Percentiles rank a stretch among this genome's conserved stretches.
Conservation (phyloP, 2,888 invertebrate genomes). For the Lasioglossum marginatum region DNA sequence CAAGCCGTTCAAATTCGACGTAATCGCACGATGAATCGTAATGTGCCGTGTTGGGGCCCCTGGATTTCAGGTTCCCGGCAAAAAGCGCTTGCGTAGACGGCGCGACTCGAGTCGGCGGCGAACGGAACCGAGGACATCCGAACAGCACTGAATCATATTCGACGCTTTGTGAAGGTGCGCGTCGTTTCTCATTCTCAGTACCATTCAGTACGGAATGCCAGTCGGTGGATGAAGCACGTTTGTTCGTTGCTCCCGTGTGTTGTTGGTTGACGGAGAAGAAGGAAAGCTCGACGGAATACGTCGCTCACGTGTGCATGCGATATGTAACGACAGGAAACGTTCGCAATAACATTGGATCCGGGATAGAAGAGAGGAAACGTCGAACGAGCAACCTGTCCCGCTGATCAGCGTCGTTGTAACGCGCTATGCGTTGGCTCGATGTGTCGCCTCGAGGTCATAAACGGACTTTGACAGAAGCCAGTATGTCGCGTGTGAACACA, state of each 20-base stretch:
- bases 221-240: conserved; percentile 6
- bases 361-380: background rate
- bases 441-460: conserved; percentile 45
- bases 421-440: conserved; percentile 41
- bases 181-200: background rate
- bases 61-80: conserved; percentile 20
- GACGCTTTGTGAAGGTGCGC: conserved; percentile 30
- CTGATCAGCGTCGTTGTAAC: conserved; percentile 13
- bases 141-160: conserved; percentile 41
- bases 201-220: background rate
- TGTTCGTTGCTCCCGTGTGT: background rate
- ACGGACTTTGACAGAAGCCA: conserved; percentile 52
- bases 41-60: background rate
- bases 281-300: background rate
- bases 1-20: background rate
- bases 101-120: background rate
- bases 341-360: background rate
- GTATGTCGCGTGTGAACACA: conserved; percentile 39
- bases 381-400: background rate
- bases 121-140: conserved; percentile 41
- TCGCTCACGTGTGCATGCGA: background rate
- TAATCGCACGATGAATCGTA: background rate
- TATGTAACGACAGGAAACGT: background rate
- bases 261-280: background rate
- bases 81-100: background rate